These are phyloP conservation scores for Tipula confusa DNA, from an alignment of 2,888 invertebrate species.

Conservation along the genomic window DNA sequence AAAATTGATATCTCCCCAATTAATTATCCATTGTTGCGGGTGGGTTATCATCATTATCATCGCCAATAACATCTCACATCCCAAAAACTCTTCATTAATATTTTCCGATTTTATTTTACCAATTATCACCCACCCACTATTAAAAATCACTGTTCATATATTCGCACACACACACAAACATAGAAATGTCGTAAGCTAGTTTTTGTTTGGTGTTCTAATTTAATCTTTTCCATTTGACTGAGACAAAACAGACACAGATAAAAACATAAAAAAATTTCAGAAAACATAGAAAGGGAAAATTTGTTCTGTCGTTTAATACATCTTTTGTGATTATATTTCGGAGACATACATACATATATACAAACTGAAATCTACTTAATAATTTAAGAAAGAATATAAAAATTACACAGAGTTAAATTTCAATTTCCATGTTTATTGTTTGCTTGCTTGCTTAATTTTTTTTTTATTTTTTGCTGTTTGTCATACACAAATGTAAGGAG, in stretches of 20 bases:
- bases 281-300: neutral
- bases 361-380: conserved; percentile 5
- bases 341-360: neutral
- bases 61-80: neutral
- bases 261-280: neutral
- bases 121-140: neutral
- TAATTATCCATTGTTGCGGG: neutral
- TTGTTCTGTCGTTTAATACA: neutral
- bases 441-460: conserved; percentile 20
- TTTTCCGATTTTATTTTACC: neutral
- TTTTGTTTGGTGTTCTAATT: neutral
- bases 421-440: conserved; percentile 20
- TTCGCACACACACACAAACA: neutral
- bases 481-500: neutral
- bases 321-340: conserved; percentile 1
- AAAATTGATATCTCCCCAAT: neutral
- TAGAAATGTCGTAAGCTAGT: neutral
- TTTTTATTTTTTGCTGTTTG: neutral
- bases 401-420: conserved; percentile 25
- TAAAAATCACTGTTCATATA: neutral
- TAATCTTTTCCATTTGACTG: neutral
- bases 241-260: neutral
- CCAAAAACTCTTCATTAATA: neutral
- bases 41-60: neutral
- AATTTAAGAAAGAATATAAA: neutral